Percentiles rank a stretch among this genome's conserved stretches.
These are phyloP conservation scores for Ethmia dodecea DNA, from an alignment of 2,888 invertebrate species.

Conservation along the genomic window DNA sequence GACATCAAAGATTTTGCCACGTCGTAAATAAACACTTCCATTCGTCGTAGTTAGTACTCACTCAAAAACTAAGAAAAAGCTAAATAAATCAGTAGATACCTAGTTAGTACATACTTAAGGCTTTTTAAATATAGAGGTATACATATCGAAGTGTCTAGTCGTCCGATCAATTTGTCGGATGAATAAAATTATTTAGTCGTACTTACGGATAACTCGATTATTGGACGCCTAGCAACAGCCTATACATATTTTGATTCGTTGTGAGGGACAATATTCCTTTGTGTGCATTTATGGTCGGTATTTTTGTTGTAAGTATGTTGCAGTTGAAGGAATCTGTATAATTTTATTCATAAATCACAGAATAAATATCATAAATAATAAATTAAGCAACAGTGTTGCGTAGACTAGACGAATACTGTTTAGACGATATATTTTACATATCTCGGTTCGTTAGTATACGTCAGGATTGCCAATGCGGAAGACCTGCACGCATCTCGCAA, in stretches of 20 bases:
- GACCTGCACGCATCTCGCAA: constrained; percentile 48
- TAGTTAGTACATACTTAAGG: no score
- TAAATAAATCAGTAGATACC: background rate
- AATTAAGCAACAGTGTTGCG: constrained; percentile 19
- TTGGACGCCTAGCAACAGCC: no score
- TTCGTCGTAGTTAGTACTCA: constrained; percentile 24
- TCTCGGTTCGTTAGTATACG: constrained; percentile 50
- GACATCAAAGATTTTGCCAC: constrained; percentile 59
- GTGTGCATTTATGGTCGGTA: no score
- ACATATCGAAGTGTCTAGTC: no score
- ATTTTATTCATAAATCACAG: background rate
- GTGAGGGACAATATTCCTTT: no score
- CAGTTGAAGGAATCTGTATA: background rate
- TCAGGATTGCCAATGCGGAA: constrained; percentile 64
- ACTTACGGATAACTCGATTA: no score
- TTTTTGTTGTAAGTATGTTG: no score
- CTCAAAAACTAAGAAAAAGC: constrained; percentile 11
- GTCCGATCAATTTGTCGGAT: no score
- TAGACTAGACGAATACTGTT: constrained; percentile 26
- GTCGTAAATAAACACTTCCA: constrained; percentile 51
- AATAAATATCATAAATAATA: background rate
- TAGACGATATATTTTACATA: constrained; percentile 35
- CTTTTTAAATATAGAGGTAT: no score
- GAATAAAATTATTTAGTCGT: no score
- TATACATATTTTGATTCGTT: no score